Evolutionary conservation across 1,140 invertebrate genomes (phyloP).

Genomic region (Trichonephila inaurata): DNA sequence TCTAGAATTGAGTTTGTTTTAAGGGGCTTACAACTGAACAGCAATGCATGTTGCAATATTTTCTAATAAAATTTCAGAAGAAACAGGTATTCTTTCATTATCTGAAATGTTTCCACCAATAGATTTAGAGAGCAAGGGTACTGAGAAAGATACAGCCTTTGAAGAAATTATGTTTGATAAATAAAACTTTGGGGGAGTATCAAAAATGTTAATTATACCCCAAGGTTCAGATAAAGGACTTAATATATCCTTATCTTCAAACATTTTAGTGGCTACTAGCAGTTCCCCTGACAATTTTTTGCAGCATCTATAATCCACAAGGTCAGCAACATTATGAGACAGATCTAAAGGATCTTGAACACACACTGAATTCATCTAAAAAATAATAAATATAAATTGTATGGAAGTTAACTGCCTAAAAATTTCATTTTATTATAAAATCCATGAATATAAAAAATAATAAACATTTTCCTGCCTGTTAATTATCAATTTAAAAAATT

Average conservation of each 20-base stretch:
- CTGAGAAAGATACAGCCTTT: neutral
- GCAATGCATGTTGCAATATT: slow-evolving; percentile 32
- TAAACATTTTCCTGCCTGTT: too few relatives aligned
- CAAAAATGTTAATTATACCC: slow-evolving; percentile 46
- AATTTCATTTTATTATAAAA: too few relatives aligned
- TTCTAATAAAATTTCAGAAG: slow-evolving; percentile 27
- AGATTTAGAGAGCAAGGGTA: slow-evolving; percentile 26
- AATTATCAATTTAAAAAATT: too few relatives aligned
- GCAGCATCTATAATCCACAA: slow-evolving; percentile 57
- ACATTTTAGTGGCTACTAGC: neutral
- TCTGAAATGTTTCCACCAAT: neutral
- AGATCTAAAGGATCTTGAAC: slow-evolving; percentile 64
- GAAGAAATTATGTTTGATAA: neutral
- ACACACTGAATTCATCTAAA: slow-evolving; percentile 66
- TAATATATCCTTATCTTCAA: neutral
- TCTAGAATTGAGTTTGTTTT: neutral
- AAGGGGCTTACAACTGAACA: slow-evolving; percentile 29
- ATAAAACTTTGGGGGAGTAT: slow-evolving; percentile 25
- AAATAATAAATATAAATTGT: too few relatives aligned
- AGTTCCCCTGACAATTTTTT: slow-evolving; percentile 6
- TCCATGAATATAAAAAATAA: too few relatives aligned
- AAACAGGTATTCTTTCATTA: neutral
- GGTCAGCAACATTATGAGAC: slow-evolving; percentile 58
- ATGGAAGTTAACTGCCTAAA: too few relatives aligned
- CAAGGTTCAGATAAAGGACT: neutral